A percentile compares a stretch with the other conserved stretches of the same genome.
These are phyloP conservation scores for Drosophila siamana DNA, from an alignment of 2,888 invertebrate species.

Conservation along the genomic window DNA sequence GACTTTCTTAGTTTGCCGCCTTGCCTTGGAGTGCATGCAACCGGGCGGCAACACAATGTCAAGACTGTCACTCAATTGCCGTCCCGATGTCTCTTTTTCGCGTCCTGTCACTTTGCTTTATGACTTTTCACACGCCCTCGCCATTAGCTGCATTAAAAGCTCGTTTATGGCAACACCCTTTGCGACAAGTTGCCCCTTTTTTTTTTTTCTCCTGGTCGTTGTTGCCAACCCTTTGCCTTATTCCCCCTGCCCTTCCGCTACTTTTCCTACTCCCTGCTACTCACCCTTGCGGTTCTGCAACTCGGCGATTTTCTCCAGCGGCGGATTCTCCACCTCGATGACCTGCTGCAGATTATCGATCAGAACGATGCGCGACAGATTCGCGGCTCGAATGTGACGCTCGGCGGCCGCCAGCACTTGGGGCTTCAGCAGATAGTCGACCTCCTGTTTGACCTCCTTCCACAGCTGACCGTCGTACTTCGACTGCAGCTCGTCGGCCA, in stretches of 20 bases:
- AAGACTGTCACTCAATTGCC: constrained; percentile 51
- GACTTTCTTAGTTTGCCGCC: no score
- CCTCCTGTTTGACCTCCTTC: constrained; percentile 85
- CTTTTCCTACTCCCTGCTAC: no score
- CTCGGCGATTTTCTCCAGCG: constrained; percentile 88
- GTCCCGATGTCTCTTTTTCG: constrained; percentile 40
- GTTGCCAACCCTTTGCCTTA: background rate
- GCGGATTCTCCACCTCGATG: constrained; percentile 93
- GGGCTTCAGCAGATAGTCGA: constrained; percentile 91
- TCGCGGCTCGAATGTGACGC: constrained; percentile 87
- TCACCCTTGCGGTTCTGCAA: constrained; percentile 90
- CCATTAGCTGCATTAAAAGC: constrained; percentile 70
- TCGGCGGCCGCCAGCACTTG: constrained; percentile 88
- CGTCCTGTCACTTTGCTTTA: constrained; percentile 62
- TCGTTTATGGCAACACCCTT: constrained; percentile 72
- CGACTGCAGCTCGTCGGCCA: constrained; percentile 87
- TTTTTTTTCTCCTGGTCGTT: background rate
- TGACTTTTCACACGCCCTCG: constrained; percentile 75
- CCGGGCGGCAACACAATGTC: constrained; percentile 47
- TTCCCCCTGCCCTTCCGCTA: no score
- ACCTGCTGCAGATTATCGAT: constrained; percentile 92
- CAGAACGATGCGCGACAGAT: constrained; percentile 89
- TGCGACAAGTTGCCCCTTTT: background rate
- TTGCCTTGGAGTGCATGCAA: constrained; percentile 14
- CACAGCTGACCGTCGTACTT: constrained; percentile 86